Percentiles rank a stretch among this genome's conserved stretches.
phyloP scores from a whole-genome alignment of 1,140 invertebrate genomes.

The Bacillus rossius region DNA sequence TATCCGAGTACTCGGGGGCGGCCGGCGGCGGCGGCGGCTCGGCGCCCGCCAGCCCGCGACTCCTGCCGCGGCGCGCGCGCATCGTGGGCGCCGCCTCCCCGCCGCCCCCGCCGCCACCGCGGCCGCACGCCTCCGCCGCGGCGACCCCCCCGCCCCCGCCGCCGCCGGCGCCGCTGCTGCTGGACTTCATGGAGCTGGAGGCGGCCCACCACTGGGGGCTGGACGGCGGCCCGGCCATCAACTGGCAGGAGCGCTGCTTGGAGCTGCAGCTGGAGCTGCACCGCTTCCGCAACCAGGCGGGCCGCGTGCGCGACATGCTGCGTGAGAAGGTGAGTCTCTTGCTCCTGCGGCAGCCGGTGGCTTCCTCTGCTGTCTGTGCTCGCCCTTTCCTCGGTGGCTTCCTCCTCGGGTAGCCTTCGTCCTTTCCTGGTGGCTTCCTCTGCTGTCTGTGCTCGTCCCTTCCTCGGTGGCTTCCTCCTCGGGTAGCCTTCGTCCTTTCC shows the following conservation, averaged over 20 bases:
- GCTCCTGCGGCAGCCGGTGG: background rate
- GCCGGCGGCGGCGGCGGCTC: conserved; percentile 43
- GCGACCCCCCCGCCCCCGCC: background rate
- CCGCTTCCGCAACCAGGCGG: conserved; percentile 72
- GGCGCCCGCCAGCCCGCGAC: conserved; percentile 60
- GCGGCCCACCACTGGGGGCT: conserved; percentile 23
- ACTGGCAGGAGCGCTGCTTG: conserved; percentile 81
- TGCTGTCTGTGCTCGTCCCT: too few relatives aligned
- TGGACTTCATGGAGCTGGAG: conserved; percentile 10
- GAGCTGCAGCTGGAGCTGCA: conserved; percentile 77
- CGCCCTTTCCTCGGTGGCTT: too few relatives aligned
- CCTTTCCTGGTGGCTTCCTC: too few relatives aligned
- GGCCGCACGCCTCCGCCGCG: conserved; percentile 18
- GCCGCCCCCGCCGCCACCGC: conserved; percentile 44
- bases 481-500: too few relatives aligned
- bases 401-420: too few relatives aligned
- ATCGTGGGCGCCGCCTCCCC: conserved; percentile 32
- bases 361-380: background rate
- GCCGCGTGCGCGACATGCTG: conserved; percentile 76
- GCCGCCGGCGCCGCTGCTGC: background rate
- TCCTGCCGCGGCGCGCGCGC: conserved; percentile 55
- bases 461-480: too few relatives aligned
- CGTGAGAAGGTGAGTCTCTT: conserved; percentile 67
- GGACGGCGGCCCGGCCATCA: conserved; percentile 47
- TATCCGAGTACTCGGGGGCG: conserved; percentile 54